Evolutionary conservation across 2,888 invertebrate genomes (phyloP), one percentile per base, ranked within the genome.

Genomic region (Phyto melanocephala): DNA sequence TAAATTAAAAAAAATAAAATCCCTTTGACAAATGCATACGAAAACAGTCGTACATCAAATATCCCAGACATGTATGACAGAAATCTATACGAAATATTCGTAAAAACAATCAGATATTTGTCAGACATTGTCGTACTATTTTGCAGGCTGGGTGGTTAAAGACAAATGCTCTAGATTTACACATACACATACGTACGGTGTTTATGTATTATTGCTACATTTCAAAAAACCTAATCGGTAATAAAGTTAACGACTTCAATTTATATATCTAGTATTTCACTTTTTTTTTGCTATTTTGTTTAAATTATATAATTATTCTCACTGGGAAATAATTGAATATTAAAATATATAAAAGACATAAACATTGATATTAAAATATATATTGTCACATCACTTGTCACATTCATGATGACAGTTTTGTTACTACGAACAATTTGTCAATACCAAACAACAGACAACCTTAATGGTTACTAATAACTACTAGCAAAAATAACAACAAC

Each of bases 331-430:
- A n/a, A n/a, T n/a, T n/a, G n/a, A n/a, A n/a, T n/a, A n/a, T n/a
- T n/a, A n/a, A n/a, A n/a, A n/a, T n/a, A n/a, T 3, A 3, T 28
- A 28, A 28, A 28, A 28, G 6, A 28, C 3, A 28, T 28, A 5
- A 5, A 5, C 6, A 5, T 6, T 28, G 28, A 3, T 28, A 5
- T 28, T 28, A 5, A 28, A 28, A 28, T 6, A 5, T 28, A 65
- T 74, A 71, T 72, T 71, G 80, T 71, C 75, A 81, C 75, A 83
- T 80, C 77, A 78, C 80, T 70, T 75, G 80, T 83, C 83, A 75
- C 74, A 83, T 75, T 80, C 78, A 67, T 58, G 81, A 67, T 84
- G 84, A 79, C 84, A 81, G 62, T 78, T 75, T 74, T 62, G 79
- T 79, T 62, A 76, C 78, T 58, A 28, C 63, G 56, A 56, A 79